Percentiles rank a stretch among this genome's conserved stretches.
These are phyloP conservation scores for Muricea muricata DNA, from an alignment of 92 coral and sea anemone genomes.

Conservation along the genomic window DNA sequence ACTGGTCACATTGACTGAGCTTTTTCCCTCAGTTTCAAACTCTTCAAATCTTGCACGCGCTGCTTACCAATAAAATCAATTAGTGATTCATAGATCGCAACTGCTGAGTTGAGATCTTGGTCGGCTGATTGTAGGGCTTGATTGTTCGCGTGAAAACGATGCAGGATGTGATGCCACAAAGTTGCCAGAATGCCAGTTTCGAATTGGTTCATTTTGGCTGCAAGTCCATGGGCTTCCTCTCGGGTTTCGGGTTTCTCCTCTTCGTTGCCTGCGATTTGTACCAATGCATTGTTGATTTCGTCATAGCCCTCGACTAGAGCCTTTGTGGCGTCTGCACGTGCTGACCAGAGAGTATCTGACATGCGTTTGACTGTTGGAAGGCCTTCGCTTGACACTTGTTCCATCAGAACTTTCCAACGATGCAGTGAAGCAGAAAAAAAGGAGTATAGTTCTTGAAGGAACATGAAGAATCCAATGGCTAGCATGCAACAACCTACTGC, in stretches of 20 bases:
- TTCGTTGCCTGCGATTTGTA: not conserved
- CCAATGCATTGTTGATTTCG: slow-evolving; percentile 5
- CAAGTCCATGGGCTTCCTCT: slow-evolving; percentile 10
- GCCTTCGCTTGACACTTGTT: slow-evolving; percentile 8
- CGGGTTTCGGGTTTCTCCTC: slow-evolving; percentile 7
- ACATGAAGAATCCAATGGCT: slow-evolving; percentile 1
- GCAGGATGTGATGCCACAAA: not conserved
- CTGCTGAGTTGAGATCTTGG: slow-evolving; percentile 15
- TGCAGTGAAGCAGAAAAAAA: slow-evolving; percentile 10
- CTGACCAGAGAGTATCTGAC: slow-evolving; percentile 11
- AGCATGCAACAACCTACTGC: slow-evolving; percentile 1
- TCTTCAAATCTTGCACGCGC: slow-evolving; percentile 11
- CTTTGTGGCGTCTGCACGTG: slow-evolving; percentile 7
- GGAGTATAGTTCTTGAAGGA: slow-evolving; percentile 3
- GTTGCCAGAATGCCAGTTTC: slow-evolving; percentile 8
- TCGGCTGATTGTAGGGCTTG: slow-evolving; percentile 32
- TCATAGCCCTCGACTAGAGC: slow-evolving; percentile 24
- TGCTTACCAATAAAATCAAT: slow-evolving; percentile 10
- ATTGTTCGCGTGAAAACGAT: not conserved
- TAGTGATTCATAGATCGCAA: slow-evolving; percentile 22
- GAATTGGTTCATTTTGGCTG: not conserved
- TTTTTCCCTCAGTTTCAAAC: slow-evolving; percentile 8
- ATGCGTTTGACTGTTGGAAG: slow-evolving; percentile 29
- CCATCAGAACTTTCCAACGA: slow-evolving; percentile 11
- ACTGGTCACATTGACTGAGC: slow-evolving; percentile 10